Conservation (phyloP, 2,113 vertebrate species). For the Siniperca chuatsi region DNA sequence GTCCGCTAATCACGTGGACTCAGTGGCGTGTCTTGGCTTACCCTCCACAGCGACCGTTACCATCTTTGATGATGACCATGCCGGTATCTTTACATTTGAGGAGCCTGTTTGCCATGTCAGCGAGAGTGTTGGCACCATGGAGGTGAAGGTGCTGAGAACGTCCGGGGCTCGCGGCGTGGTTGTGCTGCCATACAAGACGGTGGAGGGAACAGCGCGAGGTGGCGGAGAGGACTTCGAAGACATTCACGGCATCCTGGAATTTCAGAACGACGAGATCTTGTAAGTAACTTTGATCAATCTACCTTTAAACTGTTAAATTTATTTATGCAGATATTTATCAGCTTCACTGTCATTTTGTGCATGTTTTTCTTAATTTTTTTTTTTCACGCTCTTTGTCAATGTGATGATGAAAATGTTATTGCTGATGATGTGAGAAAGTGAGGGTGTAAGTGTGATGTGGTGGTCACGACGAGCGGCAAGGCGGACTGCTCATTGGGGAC, state of each 20-base stretch:
- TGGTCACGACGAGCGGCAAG: conserved; percentile 52
- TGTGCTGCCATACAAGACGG: conserved; percentile 94
- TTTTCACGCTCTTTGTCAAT: conserved; percentile 9
- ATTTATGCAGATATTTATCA: conserved; percentile 11
- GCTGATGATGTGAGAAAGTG: conserved; percentile 41
- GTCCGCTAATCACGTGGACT: conserved; percentile 84
- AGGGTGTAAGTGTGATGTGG: conserved; percentile 66
- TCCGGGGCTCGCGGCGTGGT: conserved; percentile 97
- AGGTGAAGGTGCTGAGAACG: conserved; percentile 97
- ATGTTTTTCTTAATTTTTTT: conserved; percentile 12
- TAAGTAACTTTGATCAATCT: conserved; percentile 85
- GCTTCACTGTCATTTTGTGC: conserved; percentile 8
- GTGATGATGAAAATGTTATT: conserved; percentile 39
- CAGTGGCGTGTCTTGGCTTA: conserved; percentile 89
- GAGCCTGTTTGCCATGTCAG: conserved; percentile 93
- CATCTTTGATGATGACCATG: conserved; percentile 98
- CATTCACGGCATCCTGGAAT: conserved; percentile 92
- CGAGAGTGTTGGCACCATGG: conserved; percentile 97
- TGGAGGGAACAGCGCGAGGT: conserved; percentile 94
- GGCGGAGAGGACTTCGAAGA: conserved; percentile 98
- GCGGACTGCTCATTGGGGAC: conserved; percentile 45
- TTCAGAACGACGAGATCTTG: conserved; percentile 99
- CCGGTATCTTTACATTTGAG: conserved; percentile 99
- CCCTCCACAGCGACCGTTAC: conserved; percentile 93
- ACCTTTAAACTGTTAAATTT: neutral